Conservation (phyloP, 2,113 vertebrate genomes). For the Oncorhynchus nerka region DNA sequence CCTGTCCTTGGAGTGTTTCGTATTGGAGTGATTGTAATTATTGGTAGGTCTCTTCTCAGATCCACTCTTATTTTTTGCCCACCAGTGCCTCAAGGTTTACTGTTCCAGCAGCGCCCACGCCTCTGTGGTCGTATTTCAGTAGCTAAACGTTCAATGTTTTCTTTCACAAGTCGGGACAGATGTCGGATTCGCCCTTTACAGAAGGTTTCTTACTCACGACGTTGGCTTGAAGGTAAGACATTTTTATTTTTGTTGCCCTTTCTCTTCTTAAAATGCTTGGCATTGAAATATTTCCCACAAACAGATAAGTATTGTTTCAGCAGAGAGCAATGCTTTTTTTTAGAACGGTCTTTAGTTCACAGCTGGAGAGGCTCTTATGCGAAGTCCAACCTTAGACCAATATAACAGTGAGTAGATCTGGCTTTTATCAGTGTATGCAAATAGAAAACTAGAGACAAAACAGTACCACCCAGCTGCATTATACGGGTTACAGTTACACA, state of each 20-base stretch:
- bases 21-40: constrained; percentile 73
- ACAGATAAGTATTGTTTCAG: not conserved
- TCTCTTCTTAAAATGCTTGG: not conserved
- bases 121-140: not conserved
- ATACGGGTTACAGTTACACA: not conserved
- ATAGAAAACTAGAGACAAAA: constrained; percentile 10
- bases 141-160: constrained; percentile 13
- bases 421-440: constrained; percentile 11
- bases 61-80: not conserved
- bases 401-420: not conserved
- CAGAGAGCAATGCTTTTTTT: too few relatives aligned
- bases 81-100: not conserved
- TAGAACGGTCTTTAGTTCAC: not conserved
- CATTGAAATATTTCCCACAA: not conserved
- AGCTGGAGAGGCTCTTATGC: not conserved
- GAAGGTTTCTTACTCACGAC: constrained; percentile 76
- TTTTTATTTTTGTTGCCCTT: not conserved
- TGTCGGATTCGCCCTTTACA: constrained; percentile 87
- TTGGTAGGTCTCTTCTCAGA: constrained; percentile 70
- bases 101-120: not conserved
- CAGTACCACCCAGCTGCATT: not conserved
- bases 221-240: constrained; percentile 59
- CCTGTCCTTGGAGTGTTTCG: constrained; percentile 81
- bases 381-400: not conserved
- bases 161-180: constrained; percentile 77